Conservation (phyloP, 2,113 vertebrate genomes). For the Lipophrys pholis region DNA sequence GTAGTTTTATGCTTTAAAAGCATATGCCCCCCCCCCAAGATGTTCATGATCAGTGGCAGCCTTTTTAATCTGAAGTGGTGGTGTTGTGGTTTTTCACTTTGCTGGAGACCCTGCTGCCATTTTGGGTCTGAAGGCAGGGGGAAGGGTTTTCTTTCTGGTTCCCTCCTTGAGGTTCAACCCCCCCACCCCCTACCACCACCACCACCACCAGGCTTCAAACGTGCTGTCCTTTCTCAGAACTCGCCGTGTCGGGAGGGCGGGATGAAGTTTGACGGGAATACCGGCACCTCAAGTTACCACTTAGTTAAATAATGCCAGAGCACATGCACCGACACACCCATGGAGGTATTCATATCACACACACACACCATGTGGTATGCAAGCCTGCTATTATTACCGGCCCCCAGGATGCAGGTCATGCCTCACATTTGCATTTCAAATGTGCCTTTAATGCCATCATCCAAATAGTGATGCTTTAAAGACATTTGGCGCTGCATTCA, state of each 20-base stretch:
- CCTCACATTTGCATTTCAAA: conserved; percentile 57
- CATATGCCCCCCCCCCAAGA: no score
- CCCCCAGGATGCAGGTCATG: conserved; percentile 56
- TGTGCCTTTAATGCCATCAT: conserved; percentile 41
- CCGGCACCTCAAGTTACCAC: conserved; percentile 77
- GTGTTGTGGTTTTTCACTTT: no score
- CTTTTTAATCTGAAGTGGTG: no score
- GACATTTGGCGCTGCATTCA: conserved; percentile 53
- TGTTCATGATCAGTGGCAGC: no score
- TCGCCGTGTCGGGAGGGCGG: conserved; percentile 66
- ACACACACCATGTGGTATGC: conserved; percentile 5
- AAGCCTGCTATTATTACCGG: conserved; percentile 64
- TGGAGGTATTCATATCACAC: conserved; percentile 36
- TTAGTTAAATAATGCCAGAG: conserved; percentile 62
- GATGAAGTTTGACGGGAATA: conserved; percentile 73
- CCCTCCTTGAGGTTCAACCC: conserved; percentile 82
- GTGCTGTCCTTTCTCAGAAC: conserved; percentile 80
- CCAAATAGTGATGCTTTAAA: conserved; percentile 57
- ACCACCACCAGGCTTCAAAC: conserved; percentile 84
- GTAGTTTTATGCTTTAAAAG: no score
- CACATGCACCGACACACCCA: conserved; percentile 56
- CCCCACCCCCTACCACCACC: conserved; percentile 55
- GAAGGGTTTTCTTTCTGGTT: conserved; percentile 42
- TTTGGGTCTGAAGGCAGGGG: conserved; percentile 39
- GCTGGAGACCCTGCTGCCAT: conserved; percentile 10